Percentiles rank a stretch among this genome's conserved stretches.
phyloP scores from a whole-genome alignment of 2,113 vertebrate genomes.

The Todiramphus chloris region DNA sequence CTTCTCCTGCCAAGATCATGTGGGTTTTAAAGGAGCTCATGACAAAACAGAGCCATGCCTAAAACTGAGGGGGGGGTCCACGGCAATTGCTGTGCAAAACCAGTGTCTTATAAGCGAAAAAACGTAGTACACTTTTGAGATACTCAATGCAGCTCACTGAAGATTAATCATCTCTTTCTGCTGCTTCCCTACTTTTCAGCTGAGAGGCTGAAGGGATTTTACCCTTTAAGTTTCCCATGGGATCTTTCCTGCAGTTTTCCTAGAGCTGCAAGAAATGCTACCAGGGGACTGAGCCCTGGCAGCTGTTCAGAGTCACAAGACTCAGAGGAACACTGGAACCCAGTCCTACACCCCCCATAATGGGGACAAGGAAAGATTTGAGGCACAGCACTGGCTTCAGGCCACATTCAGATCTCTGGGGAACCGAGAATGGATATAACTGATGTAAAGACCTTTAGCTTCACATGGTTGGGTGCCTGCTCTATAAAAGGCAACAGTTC shows the following conservation, averaged over 20 bases:
- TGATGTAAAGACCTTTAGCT: background rate
- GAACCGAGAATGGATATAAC: background rate
- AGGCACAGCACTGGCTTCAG: background rate
- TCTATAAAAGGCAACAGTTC: background rate
- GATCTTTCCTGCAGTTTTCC: background rate
- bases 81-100: background rate
- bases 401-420: background rate
- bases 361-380: background rate
- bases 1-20: fast-evolving
- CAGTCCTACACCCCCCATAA: background rate
- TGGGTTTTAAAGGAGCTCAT: background rate
- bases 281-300: background rate
- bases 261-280: background rate
- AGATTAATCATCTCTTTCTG: background rate
- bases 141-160: background rate
- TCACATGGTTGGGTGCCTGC: background rate
- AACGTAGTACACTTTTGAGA: background rate
- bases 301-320: fast-evolving
- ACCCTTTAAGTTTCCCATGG: background rate
- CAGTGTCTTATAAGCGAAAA: background rate
- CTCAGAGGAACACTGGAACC: background rate
- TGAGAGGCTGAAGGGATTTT: background rate
- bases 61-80: background rate
- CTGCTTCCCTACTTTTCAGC: background rate
- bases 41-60: background rate